Conservation (phyloP, 2,113 vertebrate genomes). For the Cynoglossus semilaevis region DNA sequence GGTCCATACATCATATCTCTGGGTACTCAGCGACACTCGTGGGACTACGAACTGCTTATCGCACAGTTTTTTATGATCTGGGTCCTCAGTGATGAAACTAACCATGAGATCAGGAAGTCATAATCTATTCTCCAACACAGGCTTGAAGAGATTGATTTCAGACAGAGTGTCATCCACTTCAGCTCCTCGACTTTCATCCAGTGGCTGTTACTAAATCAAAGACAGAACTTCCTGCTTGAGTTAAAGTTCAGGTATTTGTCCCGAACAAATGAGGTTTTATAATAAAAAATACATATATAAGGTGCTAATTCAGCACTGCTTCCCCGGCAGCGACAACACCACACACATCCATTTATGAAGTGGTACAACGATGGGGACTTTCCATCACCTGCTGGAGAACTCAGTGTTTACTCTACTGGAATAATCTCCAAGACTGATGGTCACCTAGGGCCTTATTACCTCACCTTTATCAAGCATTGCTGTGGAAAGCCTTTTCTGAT, state of each 20-base stretch:
- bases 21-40: too few species aligned
- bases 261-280: too few species aligned
- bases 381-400: conserved; percentile 37
- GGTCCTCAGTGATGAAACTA: too few species aligned
- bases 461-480: conserved; percentile 14
- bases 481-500: conserved; percentile 8
- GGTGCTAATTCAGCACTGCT: conserved; percentile 11
- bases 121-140: too few species aligned
- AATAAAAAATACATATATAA: too few species aligned
- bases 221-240: not conserved
- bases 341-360: conserved; percentile 27
- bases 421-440: conserved; percentile 26
- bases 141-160: too few species aligned
- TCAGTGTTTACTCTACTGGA: conserved; percentile 18
- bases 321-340: conserved; percentile 15
- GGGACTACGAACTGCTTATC: too few species aligned
- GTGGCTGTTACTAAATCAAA: not conserved
- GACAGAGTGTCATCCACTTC: not conserved
- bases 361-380: conserved; percentile 30
- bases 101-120: too few species aligned
- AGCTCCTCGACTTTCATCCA: not conserved
- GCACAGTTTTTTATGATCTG: too few species aligned
- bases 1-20: too few species aligned
- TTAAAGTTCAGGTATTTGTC: not conserved
- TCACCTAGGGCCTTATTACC: conserved; percentile 30